Evolutionary conservation across 2,888 invertebrate species (phyloP), one percentile per base, ranked within the genome.

Genomic region (Caprella mutica): DNA sequence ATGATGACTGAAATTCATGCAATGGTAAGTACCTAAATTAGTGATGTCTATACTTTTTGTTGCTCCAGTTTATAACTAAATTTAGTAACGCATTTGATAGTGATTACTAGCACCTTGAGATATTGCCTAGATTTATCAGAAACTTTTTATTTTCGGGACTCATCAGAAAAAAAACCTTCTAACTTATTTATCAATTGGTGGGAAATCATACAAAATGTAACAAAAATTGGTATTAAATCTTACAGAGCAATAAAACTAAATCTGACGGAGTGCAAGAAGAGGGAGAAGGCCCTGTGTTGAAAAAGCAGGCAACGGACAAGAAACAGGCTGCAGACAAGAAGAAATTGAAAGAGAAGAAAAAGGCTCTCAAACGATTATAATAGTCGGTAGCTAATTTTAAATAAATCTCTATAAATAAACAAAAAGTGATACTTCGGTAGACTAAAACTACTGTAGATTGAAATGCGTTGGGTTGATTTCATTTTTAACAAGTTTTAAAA

Each of bases 1-100:
- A 84, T 90, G 83, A 87, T 86, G 83, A 89, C 89, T 42, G 88
- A 90, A 77, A 87, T 90, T 69, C 89, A 90, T 77, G 89, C 89
- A 40, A 68, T 69, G 65, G 68, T 66, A 35, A 81, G 77, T 55
- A 4, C 14, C 8, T 30, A 46, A 26, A 17, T 29, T 58, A 56
- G n/a, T n/a, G n/a, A n/a, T n/a, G n/a, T n/a, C n/a, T n/a, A n/a
- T 4, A 59, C 27, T 6, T 35, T n/a, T 35, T 35, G n/a, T n/a
- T n/a, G n/a, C n/a, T n/a, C n/a, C n/a, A n/a, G n/a, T 35, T 14
- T 35, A 12, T 35, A 12, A 12, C 14, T 12, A 35, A 14, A 35
- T 12, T 35, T 12, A 35, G 35, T 12, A 12, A 35, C 35, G 35
- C 12, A 14, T 12, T 35, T 14, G 35, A 12, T 35, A 35, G 12